Percentiles rank a stretch among this genome's conserved stretches.
These are phyloP conservation scores for Crotalus helleri DNA, from an alignment of 2,113 vertebrate species.

Conservation along the genomic window DNA sequence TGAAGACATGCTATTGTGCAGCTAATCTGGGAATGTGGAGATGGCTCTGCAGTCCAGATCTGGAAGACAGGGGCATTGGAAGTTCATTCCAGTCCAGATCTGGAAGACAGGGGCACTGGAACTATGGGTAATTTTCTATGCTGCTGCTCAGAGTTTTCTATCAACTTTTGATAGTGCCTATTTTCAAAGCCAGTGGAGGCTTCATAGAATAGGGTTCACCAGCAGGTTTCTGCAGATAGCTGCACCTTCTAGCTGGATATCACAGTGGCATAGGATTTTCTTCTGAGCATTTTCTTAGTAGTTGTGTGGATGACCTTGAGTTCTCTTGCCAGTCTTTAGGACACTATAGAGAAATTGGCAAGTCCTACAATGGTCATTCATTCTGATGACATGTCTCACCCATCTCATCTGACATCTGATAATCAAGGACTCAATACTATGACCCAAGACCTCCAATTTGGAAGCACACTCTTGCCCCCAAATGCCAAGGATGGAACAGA, in stretches of 20 bases:
- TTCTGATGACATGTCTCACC: no score
- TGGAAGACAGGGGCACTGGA: neutral
- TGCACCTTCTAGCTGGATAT: neutral
- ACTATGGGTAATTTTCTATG: neutral
- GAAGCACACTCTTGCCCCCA: no score
- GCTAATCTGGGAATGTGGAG: neutral
- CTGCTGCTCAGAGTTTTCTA: neutral
- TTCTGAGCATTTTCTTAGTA: neutral
- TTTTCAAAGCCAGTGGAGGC: neutral
- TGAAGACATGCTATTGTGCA: neutral
- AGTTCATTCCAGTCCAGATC: neutral
- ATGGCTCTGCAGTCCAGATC: neutral
- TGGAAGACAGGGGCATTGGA: neutral
- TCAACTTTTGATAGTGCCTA: neutral
- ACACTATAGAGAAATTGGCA: no score
- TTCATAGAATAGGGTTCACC: neutral
- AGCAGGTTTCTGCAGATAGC: neutral
- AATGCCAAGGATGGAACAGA: no score
- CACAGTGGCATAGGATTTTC: neutral
- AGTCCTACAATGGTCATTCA: no score
- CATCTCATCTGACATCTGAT: no score
- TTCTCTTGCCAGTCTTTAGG: no score
- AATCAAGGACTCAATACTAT: no score
- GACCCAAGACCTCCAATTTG: no score
- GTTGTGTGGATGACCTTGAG: neutral